phyloP scores from a whole-genome alignment of 2,888 invertebrate species.

The Choristoneura rosaceana region DNA sequence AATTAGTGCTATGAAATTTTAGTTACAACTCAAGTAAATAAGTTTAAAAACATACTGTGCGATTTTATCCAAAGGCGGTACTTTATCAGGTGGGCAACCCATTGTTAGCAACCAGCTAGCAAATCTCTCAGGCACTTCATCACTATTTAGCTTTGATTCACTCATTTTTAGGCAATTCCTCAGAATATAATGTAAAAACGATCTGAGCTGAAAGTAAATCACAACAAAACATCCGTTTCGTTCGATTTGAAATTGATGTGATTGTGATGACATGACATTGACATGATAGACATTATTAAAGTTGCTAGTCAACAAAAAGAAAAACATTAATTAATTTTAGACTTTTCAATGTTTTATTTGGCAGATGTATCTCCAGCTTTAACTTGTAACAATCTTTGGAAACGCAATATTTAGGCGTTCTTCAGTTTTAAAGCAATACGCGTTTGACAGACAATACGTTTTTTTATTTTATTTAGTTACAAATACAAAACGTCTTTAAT shows the following conservation, averaged over 20 bases:
- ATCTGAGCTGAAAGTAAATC: neutral
- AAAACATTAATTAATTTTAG: no score
- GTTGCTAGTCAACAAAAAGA: slow-evolving; percentile 11
- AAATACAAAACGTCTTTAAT: neutral
- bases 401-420: neutral
- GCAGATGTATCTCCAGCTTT: neutral
- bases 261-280: neutral
- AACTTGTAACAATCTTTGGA: slow-evolving; percentile 2
- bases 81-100: slow-evolving; percentile 75
- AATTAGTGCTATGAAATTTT: no score
- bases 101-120: slow-evolving; percentile 74
- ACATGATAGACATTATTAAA: slow-evolving; percentile 7
- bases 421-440: neutral
- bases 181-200: no score
- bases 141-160: slow-evolving; percentile 64
- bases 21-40: neutral
- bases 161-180: slow-evolving; percentile 52
- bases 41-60: slow-evolving; percentile 61
- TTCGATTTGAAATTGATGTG: slow-evolving; percentile 21
- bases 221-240: slow-evolving; percentile 23
- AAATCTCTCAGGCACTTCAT: slow-evolving; percentile 73
- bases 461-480: neutral
- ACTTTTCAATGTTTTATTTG: neutral
- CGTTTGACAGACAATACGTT: neutral
- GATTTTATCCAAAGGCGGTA: slow-evolving; percentile 71